Evolutionary conservation across 1,140 invertebrate species (phyloP).

Genomic region (Bombus turneri): DNA sequence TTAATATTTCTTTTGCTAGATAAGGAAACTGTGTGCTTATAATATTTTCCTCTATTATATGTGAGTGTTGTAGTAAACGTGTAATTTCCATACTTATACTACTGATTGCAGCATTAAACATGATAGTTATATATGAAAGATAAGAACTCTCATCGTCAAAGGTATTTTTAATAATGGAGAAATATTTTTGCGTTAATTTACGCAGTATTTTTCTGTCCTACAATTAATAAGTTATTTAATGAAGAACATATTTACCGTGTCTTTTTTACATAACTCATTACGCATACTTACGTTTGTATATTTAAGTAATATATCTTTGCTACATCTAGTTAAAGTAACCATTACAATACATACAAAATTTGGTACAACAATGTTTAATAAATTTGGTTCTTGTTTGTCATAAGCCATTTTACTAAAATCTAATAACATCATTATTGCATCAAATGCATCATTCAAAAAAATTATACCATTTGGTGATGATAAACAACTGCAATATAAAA

Average conservation of each 20-base stretch:
- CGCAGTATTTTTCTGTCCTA: conserved; percentile 57
- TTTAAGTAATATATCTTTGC: conserved; percentile 31
- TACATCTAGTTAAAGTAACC: conserved; percentile 53
- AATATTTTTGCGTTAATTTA: conserved; percentile 58
- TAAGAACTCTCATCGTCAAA: conserved; percentile 5
- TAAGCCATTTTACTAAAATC: conserved; percentile 60
- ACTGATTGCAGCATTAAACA: conserved; percentile 62
- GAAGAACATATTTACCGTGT: background rate
- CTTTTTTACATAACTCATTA: background rate
- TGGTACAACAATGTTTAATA: conserved; percentile 55
- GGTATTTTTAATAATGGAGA: conserved; percentile 18
- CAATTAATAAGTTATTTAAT: conserved; percentile 37
- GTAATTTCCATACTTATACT: conserved; percentile 61
- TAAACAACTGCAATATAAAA: conserved; percentile 62
- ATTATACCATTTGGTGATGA: conserved; percentile 48
- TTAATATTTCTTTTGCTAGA: conserved; percentile 58
- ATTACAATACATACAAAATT: conserved; percentile 56
- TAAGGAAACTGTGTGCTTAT: conserved; percentile 51
- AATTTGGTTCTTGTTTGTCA: conserved; percentile 54
- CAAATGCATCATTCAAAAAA: conserved; percentile 60
- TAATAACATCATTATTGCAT: conserved; percentile 50
- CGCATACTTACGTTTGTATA: conserved; percentile 58
- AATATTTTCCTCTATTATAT: conserved; percentile 6
- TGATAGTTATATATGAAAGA: conserved; percentile 55
- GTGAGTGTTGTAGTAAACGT: background rate